These are phyloP conservation scores for Cichlasoma orientale DNA, from an alignment of 2,797 vertebrate species.

Conservation along the genomic window DNA sequence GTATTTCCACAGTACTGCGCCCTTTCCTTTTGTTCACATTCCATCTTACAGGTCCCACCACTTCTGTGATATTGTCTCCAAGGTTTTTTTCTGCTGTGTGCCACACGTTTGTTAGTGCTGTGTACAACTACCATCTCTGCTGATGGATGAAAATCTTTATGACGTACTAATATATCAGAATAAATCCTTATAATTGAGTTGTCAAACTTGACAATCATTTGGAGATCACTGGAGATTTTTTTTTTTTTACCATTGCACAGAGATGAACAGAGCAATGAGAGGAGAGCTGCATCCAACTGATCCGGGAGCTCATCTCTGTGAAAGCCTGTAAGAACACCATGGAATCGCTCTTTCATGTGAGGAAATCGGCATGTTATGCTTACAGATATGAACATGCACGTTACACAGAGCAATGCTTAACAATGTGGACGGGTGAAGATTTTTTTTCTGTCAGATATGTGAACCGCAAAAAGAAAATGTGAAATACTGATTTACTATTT, in stretches of 20 bases:
- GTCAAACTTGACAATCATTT: conserved; percentile 36
- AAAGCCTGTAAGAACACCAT: conserved; percentile 10
- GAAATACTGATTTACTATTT: not conserved
- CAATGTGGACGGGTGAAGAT: not conserved
- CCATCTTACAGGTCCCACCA: not conserved
- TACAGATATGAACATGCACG: conserved; percentile 14
- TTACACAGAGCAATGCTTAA: not conserved
- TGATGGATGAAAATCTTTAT: not conserved
- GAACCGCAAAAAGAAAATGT: not conserved
- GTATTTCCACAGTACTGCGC: conserved; percentile 43
- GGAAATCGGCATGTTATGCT: conserved; percentile 15
- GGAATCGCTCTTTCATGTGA: conserved; percentile 3
- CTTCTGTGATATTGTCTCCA: conserved; percentile 34
- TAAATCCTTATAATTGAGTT: conserved; percentile 15
- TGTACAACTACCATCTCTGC: not conserved
- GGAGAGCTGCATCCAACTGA: conserved; percentile 34
- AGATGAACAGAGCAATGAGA: conserved; percentile 28
- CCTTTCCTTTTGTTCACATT: conserved; percentile 30
- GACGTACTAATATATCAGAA: conserved; percentile 1
- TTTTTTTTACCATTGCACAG: not conserved
- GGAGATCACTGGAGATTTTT: not conserved
- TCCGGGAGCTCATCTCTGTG: conserved; percentile 31
- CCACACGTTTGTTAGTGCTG: not conserved
- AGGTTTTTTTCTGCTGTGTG: not conserved
- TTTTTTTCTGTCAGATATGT: not conserved